A percentile compares a stretch with the other conserved stretches of the same genome.
phyloP scores from a whole-genome alignment of 1,140 invertebrate species.

The Ostrea denselamellosa region DNA sequence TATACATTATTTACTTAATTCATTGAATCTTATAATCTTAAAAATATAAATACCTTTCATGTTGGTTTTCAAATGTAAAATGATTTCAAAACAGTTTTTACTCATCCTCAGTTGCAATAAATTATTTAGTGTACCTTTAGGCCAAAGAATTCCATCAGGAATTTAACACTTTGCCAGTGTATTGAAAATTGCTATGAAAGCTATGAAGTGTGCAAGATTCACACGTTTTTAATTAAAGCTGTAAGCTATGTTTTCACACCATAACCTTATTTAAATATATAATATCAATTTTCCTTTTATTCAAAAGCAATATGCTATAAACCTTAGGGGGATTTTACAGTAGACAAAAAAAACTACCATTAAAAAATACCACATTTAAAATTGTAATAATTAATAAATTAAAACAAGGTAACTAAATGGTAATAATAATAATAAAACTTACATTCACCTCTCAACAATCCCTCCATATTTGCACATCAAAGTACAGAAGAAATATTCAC shows the following conservation, averaged over 20 bases:
- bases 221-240: background rate
- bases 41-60: background rate
- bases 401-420: no score
- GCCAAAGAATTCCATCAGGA: background rate
- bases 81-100: background rate
- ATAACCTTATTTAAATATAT: background rate
- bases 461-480: background rate
- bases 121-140: background rate
- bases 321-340: background rate
- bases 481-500: background rate
- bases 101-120: background rate
- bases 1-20: no score
- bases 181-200: background rate
- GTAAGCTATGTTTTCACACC: slow-evolving; percentile 25
- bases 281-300: background rate
- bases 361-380: no score
- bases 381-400: no score
- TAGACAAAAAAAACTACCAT: no score
- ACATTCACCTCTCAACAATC: background rate
- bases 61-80: background rate
- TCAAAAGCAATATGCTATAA: background rate
- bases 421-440: background rate
- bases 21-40: no score
- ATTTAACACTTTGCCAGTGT: background rate
- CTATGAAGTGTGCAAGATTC: background rate